Percentiles rank a stretch among this genome's conserved stretches.
These are phyloP conservation scores for Drosophila birchii DNA, from an alignment of 2,888 invertebrate species.

Conservation along the genomic window DNA sequence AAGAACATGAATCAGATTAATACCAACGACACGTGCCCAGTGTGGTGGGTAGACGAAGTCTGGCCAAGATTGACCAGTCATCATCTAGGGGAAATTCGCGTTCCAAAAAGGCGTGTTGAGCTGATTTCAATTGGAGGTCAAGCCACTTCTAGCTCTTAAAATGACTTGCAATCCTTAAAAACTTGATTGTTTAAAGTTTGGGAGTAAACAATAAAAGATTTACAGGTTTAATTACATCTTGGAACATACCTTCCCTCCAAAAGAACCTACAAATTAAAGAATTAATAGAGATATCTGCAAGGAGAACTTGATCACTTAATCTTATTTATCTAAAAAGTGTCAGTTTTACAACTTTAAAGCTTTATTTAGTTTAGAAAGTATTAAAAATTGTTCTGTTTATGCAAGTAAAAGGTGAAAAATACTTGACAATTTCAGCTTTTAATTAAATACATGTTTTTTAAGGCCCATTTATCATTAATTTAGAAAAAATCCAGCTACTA, in stretches of 20 bases:
- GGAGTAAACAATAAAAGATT: background rate
- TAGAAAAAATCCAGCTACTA: background rate
- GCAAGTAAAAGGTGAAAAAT: background rate
- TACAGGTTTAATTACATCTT: background rate
- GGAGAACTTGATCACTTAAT: background rate
- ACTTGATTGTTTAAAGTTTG: background rate
- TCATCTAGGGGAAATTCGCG: slow-evolving; percentile 7
- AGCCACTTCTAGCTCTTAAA: background rate
- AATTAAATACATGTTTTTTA: slow-evolving; percentile 13
- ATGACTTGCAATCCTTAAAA: slow-evolving; percentile 9
- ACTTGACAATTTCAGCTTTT: background rate
- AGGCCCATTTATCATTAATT: background rate
- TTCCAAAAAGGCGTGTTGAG: background rate
- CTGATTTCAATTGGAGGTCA: slow-evolving; percentile 15
- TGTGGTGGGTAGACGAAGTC: slow-evolving; percentile 5
- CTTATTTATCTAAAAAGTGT: too few species aligned
- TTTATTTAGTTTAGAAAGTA: too few species aligned
- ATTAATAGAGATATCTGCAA: background rate
- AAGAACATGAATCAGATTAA: slow-evolving; percentile 25
- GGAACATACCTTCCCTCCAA: background rate
- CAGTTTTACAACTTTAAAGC: too few species aligned
- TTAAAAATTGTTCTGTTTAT: background rate
- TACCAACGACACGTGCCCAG: slow-evolving; percentile 19
- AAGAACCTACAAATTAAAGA: background rate
- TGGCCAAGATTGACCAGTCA: slow-evolving; percentile 36